Evolutionary conservation across 2,888 invertebrate species (phyloP).

Genomic region (Arrhopalites spinosus): DNA sequence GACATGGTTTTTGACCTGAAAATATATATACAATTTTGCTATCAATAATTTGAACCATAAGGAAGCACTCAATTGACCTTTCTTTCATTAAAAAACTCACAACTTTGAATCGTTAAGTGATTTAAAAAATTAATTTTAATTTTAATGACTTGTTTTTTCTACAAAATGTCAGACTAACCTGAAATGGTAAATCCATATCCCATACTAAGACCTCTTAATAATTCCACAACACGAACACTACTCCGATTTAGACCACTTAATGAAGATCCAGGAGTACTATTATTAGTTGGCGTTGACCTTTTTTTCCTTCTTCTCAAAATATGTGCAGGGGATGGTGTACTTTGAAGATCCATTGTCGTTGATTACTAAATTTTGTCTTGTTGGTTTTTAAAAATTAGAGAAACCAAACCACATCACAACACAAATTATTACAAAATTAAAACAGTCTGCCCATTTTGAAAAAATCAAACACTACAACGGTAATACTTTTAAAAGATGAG

Average conservation of each 20-base stretch:
- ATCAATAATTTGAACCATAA: too few species aligned
- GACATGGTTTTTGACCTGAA: constrained; percentile 94
- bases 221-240: constrained; percentile 79
- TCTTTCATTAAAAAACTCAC: too few species aligned
- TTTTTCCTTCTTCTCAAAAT: constrained; percentile 47
- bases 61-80: too few species aligned
- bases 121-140: too few species aligned
- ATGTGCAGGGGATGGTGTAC: constrained; percentile 49
- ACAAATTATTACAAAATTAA: background rate
- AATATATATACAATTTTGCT: too few species aligned
- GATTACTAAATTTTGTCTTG: background rate
- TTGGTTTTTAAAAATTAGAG: background rate
- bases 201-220: constrained; percentile 86
- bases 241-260: constrained; percentile 53
- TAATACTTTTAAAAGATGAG: background rate
- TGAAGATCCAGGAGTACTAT: constrained; percentile 50
- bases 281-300: constrained; percentile 47
- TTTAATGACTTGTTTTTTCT: too few species aligned
- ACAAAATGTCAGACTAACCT: too few species aligned
- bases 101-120: too few species aligned
- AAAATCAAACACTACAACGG: background rate
- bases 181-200: constrained; percentile 28
- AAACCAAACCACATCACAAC: background rate
- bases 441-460: background rate
- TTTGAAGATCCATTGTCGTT: constrained; percentile 45